phyloP scores from a whole-genome alignment of 64 coral and sea anemone genomes.

The Porites lutea region DNA sequence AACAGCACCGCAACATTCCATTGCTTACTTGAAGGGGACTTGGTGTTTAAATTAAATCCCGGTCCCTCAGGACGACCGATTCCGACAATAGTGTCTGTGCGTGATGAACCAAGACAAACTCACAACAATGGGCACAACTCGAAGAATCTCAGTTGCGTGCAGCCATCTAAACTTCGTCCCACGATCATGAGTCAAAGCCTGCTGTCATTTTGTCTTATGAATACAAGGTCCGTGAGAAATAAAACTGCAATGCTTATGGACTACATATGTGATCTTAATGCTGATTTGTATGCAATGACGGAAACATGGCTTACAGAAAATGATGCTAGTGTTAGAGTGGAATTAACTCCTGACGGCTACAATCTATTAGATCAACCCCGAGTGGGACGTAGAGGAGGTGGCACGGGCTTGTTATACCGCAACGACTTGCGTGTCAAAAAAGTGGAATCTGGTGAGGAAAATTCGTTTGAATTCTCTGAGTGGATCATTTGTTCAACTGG shows the following conservation, averaged over 20 bases:
- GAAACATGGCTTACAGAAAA: slow-evolving; percentile 41
- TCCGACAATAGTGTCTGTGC: slow-evolving; percentile 11
- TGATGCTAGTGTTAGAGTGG: slow-evolving; percentile 37
- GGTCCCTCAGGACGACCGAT: background rate
- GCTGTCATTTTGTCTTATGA: slow-evolving; percentile 33
- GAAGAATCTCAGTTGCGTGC: slow-evolving; percentile 32
- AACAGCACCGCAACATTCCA: slow-evolving; percentile 17
- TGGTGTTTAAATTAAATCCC: background rate
- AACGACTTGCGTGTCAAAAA: slow-evolving; percentile 20
- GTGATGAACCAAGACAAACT: slow-evolving; percentile 16
- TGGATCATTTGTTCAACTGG: slow-evolving; percentile 14
- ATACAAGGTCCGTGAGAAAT: slow-evolving; percentile 36
- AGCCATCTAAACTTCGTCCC: slow-evolving; percentile 24
- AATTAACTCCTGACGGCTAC: slow-evolving; percentile 16
- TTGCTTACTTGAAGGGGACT: background rate
- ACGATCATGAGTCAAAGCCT: slow-evolving; percentile 2
- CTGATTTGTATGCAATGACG: slow-evolving; percentile 44
- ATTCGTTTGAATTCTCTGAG: slow-evolving; percentile 54
- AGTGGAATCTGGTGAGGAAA: slow-evolving; percentile 10
- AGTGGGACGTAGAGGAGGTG: slow-evolving; percentile 14
- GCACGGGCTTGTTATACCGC: slow-evolving; percentile 24
- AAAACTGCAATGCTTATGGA: slow-evolving; percentile 42
- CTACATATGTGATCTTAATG: slow-evolving; percentile 21
- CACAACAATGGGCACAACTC: slow-evolving; percentile 31
- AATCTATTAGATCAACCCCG: slow-evolving; percentile 17